Base-by-base conservation (phyloP, 2,113 vertebrate genomes). In the Nothoprocta perdicaria region DNA sequence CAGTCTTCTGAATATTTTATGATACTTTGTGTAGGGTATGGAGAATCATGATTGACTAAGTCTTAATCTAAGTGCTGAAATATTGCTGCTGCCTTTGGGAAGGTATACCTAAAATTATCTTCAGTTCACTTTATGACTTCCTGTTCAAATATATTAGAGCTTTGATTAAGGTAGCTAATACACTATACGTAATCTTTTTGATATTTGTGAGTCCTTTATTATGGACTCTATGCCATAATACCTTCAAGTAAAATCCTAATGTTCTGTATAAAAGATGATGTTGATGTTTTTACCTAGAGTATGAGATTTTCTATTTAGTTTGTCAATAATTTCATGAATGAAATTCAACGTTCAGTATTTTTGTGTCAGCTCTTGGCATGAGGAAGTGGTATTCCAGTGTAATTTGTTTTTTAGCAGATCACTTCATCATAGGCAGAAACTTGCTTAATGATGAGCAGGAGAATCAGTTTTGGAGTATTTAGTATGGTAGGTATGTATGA, bases 11-110 rank as follows among this genome's bases (percentile, higher is more conserved):
- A 63, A 3, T 58, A 40, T 80, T 86, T 80, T 62, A 43, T 58
- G 5, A 0, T 3, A 71, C 4, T 48, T 73, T 50, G 7, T 68
- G 7, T n/a, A 19, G 11, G 3, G 2, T 14, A 8, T 79, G 23
- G 23, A 50, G 19, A 41, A 17, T 77, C 10, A 5, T 52, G 45
- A 77, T 8, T 40, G 18, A 3, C 10, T 26, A 14, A 29, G 3
- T 76, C 63, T 66, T 26, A 19, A 43, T 66, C 16, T 52, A 35
- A 55, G 26, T 75, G 11, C 8, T 90, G 48, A 83, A 53, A 61
- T 6, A 3, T 4, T 7, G 22, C 23, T 65, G 4, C 35, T 74
- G 22, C 2, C 62, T 93, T 79, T 72, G 12, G 62, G 31, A 87
- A 22, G 12, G 8, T 2, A 38, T 58, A 23, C 7, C 10, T 27